Percentiles rank a stretch among this genome's conserved stretches.
These are phyloP conservation scores for Allobates femoralis DNA, from an alignment of 2,797 vertebrate species.

Conservation along the genomic window DNA sequence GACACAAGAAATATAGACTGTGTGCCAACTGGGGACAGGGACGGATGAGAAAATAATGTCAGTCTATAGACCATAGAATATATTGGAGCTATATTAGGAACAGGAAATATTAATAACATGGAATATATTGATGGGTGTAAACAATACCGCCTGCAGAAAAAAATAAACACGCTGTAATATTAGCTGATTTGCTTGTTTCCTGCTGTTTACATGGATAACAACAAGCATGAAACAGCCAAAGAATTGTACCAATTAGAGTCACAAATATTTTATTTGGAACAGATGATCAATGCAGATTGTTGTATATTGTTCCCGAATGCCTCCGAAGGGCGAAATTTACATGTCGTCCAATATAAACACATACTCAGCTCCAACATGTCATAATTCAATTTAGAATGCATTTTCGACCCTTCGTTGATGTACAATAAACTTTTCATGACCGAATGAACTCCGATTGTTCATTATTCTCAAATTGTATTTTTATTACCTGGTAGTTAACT, in stretches of 20 bases:
- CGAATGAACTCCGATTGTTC: background rate
- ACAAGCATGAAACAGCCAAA: background rate
- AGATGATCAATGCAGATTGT: background rate
- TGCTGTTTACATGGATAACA: background rate
- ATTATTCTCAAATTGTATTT: background rate
- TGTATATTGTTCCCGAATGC: background rate
- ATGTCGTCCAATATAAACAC: background rate
- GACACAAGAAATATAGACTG: background rate
- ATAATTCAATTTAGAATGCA: background rate
- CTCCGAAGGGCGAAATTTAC: background rate
- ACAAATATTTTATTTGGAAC: conserved; percentile 17
- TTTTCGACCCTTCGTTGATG: background rate
- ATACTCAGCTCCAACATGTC: background rate
- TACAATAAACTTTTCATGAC: conserved; percentile 6
- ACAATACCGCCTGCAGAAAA: background rate
- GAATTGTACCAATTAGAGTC: background rate
- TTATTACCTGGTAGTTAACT: background rate
- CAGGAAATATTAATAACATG: background rate
- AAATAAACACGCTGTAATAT: background rate
- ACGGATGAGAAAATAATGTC: background rate
- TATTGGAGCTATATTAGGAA: background rate
- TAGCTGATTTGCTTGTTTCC: background rate
- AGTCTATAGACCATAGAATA: background rate
- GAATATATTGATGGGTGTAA: background rate
- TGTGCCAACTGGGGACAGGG: background rate